Base-by-base conservation (phyloP, 2,113 vertebrate species). In the Podocnemis expansa region DNA sequence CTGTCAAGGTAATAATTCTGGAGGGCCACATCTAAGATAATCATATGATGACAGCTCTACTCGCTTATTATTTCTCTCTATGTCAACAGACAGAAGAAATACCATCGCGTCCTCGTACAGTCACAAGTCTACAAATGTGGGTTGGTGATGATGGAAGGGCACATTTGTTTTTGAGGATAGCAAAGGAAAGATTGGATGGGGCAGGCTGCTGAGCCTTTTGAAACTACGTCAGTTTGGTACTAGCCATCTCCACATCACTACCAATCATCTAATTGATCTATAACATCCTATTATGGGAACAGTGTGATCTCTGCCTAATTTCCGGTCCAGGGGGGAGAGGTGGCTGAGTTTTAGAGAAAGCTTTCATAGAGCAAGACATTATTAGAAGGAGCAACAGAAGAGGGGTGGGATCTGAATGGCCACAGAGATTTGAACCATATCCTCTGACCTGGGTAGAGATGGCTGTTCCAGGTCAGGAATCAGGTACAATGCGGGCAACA, bases 171-270 rank as follows among this genome's bases (percentile, higher is more conserved):
- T 75, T 92, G 75, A 76, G 80, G 67, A 24, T 3, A 78, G 41
- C 21, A 22, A 88, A 5, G 41, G 22, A 43, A 94, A 73, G 51
- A 89, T 27, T 63, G 85, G 73, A 75, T 86, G 75, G 63, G 92
- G 79, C 0, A 1, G 91, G 41, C 49, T 43, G 55, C 16, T 73
- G 63, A 91, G 56, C 24, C 73, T 93, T 93, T 11, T 1, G 87
- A 51, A 85, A 78, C 79, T 86, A 76, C 79, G 70, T 80, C 91
- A 52, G 84, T 88, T 91, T 84, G 58, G 83, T 79, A 58, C 41
- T 63, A 87, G 84, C 92, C 94, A 94, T 34, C 81, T 70, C 79
- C 88, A 94, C 75, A 85, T 52, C 73, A 38, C 22, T 56, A 51
- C 41, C 80, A 86, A 84, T 80, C 81, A 70, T 87, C 84, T 55